Conservation (phyloP, 2,888 invertebrate genomes). For the Girardia tigrina region DNA sequence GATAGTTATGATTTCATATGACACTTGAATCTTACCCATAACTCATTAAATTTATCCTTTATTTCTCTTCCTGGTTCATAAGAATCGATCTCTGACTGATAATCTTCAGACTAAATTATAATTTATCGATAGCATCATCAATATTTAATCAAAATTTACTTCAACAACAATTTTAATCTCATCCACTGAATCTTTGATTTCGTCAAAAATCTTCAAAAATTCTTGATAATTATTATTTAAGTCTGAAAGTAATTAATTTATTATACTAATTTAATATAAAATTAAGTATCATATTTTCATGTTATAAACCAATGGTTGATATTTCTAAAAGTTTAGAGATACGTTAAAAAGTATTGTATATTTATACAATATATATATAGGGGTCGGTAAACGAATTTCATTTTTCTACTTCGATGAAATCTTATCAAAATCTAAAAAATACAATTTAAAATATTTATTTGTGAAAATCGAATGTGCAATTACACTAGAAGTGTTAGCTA, state of each 20-base stretch:
- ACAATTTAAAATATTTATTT: no score
- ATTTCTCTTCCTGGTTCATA: background rate
- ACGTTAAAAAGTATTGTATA: no score
- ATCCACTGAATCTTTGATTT: conserved; percentile 11
- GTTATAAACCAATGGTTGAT: no score
- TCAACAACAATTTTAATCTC: background rate
- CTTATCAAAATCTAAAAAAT: no score
- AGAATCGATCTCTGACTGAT: background rate
- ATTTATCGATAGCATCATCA: background rate
- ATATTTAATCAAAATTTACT: background rate
- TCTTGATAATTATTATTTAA: background rate
- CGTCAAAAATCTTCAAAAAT: background rate
- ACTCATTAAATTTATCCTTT: background rate
- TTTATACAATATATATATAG: no score
- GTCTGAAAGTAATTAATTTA: background rate
- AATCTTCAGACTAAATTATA: background rate
- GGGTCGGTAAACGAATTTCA: no score
- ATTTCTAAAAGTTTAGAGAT: no score
- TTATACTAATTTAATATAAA: background rate
- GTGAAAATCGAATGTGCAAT: no score
- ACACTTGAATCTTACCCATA: conserved; percentile 1
- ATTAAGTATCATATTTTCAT: background rate
- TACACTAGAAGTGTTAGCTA: no score
- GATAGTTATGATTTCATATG: no score
- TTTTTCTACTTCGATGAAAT: no score